Conservation (phyloP, 2,888 invertebrate genomes). For the Liopterus haemorrhoidalis region DNA sequence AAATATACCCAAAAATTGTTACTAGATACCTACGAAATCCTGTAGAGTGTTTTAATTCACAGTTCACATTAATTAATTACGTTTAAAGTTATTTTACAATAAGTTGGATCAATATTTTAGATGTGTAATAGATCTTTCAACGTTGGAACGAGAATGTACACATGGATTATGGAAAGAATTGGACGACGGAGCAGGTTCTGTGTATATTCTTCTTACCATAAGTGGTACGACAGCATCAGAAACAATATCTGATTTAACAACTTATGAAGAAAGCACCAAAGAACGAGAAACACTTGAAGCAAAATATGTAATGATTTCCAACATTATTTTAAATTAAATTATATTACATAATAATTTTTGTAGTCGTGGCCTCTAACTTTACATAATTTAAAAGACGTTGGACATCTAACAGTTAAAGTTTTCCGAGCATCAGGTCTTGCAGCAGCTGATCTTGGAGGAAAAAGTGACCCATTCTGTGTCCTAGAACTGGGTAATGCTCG, state of each 20-base stretch:
- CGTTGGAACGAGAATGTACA: conserved; percentile 82
- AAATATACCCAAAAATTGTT: too few relatives aligned
- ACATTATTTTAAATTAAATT: too few relatives aligned
- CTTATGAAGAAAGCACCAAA: conserved; percentile 72
- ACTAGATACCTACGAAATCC: too few relatives aligned
- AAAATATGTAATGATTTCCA: conserved; percentile 72
- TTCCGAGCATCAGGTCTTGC: conserved; percentile 79
- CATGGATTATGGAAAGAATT: conserved; percentile 84
- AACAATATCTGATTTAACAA: conserved; percentile 84
- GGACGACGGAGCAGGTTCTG: conserved; percentile 80
- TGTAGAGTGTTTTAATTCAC: too few relatives aligned
- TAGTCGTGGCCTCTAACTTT: conserved; percentile 66
- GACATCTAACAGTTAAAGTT: conserved; percentile 91
- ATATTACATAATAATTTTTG: conserved; percentile 28
- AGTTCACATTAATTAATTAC: too few relatives aligned
- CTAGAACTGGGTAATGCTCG: conserved; percentile 90
- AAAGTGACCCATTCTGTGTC: conserved; percentile 98
- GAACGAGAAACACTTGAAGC: conserved; percentile 59
- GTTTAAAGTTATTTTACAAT: conserved; percentile 2
- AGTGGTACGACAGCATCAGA: conserved; percentile 92
- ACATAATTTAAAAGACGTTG: conserved; percentile 77
- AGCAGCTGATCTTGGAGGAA: conserved; percentile 93
- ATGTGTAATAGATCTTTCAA: conserved; percentile 76
- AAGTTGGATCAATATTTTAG: conserved; percentile 49
- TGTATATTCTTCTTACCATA: conserved; percentile 86